Base-by-base conservation (phyloP, 2,888 invertebrate species). In the Rhagonycha fulva region DNA sequence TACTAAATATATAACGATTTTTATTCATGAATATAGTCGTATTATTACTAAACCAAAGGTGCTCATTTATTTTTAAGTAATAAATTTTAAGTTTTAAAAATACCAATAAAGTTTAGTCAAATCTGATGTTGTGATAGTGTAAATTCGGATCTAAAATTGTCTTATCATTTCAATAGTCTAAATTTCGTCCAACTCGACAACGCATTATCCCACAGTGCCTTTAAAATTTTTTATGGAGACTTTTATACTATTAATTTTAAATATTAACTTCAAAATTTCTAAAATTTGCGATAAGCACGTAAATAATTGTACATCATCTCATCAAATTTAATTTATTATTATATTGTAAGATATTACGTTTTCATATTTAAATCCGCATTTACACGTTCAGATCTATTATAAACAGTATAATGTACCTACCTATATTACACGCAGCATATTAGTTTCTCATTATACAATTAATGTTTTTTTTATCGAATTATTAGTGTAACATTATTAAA, bases 1-100 rank as follows among this genome's bases (percentile, higher is more conserved):
- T n/a, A n/a, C n/a, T n/a, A n/a, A n/a, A n/a, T n/a, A n/a, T n/a
- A 47, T 19, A 28, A 63, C 63, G 14, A 72, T 32, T 63, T 76
- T 74, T 62, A 72, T 76, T 74, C 75, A 76, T 76, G 80, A 79
- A 80, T 79, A 75, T 75, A 77, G 76, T 76, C 66, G 70, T 72
- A 74, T 78, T 79, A 83, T 84, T 83, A 83, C 83, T 85, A 82
- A 85, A 86, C 86, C 85, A 86, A 86, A 86, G 86, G 86, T 86
- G 86, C 86, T 86, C 85, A 84, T 85, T 84, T 83, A 82, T 82
- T 85, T 83, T 76, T 84, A 83, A 81, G 81, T 83, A 83, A 79
- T 81, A 47, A 47, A 47, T 82, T 82, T 83, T 81, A 82, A 82
- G 80, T 68, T 69, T 74, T 78, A 70, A 73, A 76, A 74, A 72